Base-by-base conservation (phyloP, 1,140 invertebrate species). In the Copidosoma floridanum region DNA sequence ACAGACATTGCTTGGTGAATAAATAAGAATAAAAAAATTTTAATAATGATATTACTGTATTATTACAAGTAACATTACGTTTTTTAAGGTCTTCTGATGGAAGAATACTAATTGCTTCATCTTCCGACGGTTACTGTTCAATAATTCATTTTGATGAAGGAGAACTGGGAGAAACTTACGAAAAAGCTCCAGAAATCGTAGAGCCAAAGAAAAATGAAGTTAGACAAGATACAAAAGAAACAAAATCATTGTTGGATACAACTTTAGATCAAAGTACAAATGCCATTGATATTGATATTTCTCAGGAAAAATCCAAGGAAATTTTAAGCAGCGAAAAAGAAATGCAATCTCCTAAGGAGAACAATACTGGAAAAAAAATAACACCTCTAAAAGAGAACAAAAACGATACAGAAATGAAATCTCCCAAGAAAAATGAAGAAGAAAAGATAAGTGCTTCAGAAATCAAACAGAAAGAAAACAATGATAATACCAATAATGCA, bases 41-140 rank as follows among this genome's bases (percentile, higher is more conserved):
- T n/a, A n/a, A n/a, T n/a, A n/a, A n/a, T n/a, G n/a, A n/a, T n/a
- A n/a, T n/a, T n/a, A n/a, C n/a, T n/a, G n/a, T 58, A n/a, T n/a
- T n/a, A n/a, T n/a, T n/a, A n/a, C n/a, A n/a, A n/a, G n/a, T n/a
- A n/a, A n/a, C n/a, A n/a, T n/a, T n/a, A n/a, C n/a, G n/a, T n/a
- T n/a, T n/a, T n/a, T 38, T 50, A 20, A 89, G 88, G 87, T 95
- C 95, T 4, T 80, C 82, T 2, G 90, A 98, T 83, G 95, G 94
- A 0, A 79, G 79, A 41, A 80, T 91, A 27, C 76, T 98, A 55
- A 83, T 95, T 2, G 89, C 91, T 0, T 94, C 93, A 16, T 98
- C 96, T 27, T 95, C 94, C 0, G 96, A 99, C 82, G 96, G 95
- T 1, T 99, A 93, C 75, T 96, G 94, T 75, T 95, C 96, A 0